These are phyloP conservation scores for Adelosebastes latens DNA, from an alignment of 2,797 vertebrate species.

Conservation along the genomic window DNA sequence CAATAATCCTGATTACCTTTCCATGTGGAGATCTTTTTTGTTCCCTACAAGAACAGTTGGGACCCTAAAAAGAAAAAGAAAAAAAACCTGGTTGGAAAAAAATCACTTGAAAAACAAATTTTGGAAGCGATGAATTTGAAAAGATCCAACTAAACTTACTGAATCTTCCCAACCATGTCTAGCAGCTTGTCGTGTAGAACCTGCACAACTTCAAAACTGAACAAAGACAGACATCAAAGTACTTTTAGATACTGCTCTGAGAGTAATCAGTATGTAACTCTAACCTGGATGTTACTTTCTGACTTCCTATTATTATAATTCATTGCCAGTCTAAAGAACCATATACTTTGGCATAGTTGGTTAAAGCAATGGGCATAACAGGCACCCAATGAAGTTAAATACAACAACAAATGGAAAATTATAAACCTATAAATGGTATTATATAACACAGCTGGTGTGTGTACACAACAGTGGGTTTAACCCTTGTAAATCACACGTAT, in stretches of 20 bases:
- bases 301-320: background rate
- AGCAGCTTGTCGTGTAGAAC: conserved; percentile 88
- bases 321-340: background rate
- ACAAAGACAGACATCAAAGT: conserved; percentile 37
- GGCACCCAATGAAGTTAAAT: background rate
- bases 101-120: conserved; percentile 22
- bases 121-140: conserved; percentile 38
- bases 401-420: background rate
- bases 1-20: conserved; percentile 78
- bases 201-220: conserved; percentile 91
- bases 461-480: background rate
- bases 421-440: background rate
- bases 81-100: conserved; percentile 18
- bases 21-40: conserved; percentile 90
- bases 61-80: conserved; percentile 74
- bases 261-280: background rate
- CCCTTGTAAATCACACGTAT: background rate
- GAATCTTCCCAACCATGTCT: conserved; percentile 88
- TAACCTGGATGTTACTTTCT: background rate
- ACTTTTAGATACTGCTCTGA: background rate
- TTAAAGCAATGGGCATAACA: background rate
- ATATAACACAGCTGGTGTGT: background rate
- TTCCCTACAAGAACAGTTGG: conserved; percentile 91
- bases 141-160: conserved; percentile 77
- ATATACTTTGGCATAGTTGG: background rate